These are phyloP conservation scores for Alosa alosa DNA, from an alignment of 2,113 vertebrate species.

Conservation along the genomic window DNA sequence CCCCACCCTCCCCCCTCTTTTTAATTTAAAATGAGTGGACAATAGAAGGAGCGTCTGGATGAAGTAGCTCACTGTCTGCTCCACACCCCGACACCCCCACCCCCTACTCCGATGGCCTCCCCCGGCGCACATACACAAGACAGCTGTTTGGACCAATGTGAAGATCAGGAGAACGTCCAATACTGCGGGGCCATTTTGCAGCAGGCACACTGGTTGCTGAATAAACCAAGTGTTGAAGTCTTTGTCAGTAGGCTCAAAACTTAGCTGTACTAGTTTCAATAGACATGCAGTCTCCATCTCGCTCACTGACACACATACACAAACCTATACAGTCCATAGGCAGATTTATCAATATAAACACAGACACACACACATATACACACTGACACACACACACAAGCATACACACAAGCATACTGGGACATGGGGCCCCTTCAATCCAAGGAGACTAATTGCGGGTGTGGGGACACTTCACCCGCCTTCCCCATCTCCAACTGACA, in stretches of 20 bases:
- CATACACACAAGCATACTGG: background rate
- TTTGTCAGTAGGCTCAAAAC: background rate
- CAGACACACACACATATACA: background rate
- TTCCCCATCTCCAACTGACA: slow-evolving; percentile 10
- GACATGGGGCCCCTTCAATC: background rate
- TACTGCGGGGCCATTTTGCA: background rate
- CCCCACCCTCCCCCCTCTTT: slow-evolving; percentile 9
- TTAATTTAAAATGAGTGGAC: slow-evolving; percentile 40
- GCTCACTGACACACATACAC: background rate
- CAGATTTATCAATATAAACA: background rate
- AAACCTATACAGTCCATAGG: background rate
- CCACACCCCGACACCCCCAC: background rate
- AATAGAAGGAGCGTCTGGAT: background rate
- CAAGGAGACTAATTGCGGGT: slow-evolving; percentile 14
- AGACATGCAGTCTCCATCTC: background rate
- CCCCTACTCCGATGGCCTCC: background rate
- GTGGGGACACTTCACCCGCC: slow-evolving; percentile 10
- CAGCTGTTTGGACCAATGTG: background rate
- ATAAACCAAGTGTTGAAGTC: background rate
- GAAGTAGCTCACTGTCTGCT: slow-evolving; percentile 10
- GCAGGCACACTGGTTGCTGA: background rate
- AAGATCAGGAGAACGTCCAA: background rate
- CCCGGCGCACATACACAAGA: background rate
- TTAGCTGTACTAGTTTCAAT: background rate
- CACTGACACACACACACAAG: slow-evolving; percentile 4